These are phyloP conservation scores for Priocnemis perturbator DNA, from an alignment of 2,888 invertebrate genomes.

Conservation along the genomic window DNA sequence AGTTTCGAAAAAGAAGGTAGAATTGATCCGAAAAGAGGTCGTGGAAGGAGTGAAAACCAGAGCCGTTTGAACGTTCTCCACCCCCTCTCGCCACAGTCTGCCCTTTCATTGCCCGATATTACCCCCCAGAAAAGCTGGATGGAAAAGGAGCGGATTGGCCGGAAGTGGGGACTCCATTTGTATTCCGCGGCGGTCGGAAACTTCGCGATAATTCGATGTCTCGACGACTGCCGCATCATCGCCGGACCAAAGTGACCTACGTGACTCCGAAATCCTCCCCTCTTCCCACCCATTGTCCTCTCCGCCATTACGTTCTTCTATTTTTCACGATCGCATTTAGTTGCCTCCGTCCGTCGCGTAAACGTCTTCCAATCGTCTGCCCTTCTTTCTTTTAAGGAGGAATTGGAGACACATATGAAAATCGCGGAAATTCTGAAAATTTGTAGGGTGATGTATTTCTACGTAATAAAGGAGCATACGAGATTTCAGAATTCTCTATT, in stretches of 20 bases:
- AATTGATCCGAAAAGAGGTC: no score
- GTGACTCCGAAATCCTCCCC: slow-evolving; percentile 44
- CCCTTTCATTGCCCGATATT: background rate
- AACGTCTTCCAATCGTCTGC: no score
- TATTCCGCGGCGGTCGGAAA: slow-evolving; percentile 51
- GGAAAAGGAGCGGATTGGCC: no score
- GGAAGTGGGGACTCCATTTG: slow-evolving; percentile 38
- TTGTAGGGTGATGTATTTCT: no score
- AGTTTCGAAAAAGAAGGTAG: slow-evolving; percentile 5
- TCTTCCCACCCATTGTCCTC: slow-evolving; percentile 15
- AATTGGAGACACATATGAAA: no score
- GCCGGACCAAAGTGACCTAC: slow-evolving; percentile 55
- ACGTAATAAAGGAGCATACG: no score
- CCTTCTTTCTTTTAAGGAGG: no score
- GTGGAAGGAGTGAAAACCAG: slow-evolving; percentile 9
- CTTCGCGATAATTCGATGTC: slow-evolving; percentile 61
- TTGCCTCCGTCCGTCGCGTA: slow-evolving; percentile 5
- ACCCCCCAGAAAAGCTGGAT: no score
- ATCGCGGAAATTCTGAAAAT: no score
- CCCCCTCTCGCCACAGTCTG: no score
- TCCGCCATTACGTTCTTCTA: slow-evolving; percentile 12
- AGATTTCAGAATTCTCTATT: no score
- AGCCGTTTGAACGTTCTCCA: slow-evolving; percentile 4
- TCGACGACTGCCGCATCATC: slow-evolving; percentile 54
- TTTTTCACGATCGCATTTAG: slow-evolving; percentile 11